phyloP scores from a whole-genome alignment of 1,140 invertebrate species.

The Littorina saxatilis region DNA sequence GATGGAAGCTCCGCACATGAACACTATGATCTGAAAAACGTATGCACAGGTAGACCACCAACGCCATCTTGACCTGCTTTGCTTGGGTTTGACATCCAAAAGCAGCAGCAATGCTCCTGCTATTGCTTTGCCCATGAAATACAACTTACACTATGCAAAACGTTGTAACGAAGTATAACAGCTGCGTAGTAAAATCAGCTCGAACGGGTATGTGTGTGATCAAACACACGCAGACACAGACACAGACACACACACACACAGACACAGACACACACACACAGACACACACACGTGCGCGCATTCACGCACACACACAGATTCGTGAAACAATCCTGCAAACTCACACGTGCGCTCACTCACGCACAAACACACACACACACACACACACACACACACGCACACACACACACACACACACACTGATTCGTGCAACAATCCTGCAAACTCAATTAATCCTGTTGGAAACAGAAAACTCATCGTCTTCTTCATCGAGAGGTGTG shows the following conservation, averaged over 20 bases:
- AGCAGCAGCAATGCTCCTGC: not conserved
- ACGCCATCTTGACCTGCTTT: not conserved
- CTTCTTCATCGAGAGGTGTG: too few relatives aligned
- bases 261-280: too few relatives aligned
- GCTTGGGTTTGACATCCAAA: not conserved
- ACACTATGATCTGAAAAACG: conserved; percentile 69
- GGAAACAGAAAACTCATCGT: too few relatives aligned
- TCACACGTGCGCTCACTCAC: not conserved
- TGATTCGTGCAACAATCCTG: too few relatives aligned
- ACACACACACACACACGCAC: not conserved
- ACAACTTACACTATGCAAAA: too few relatives aligned
- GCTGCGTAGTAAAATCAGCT: too few relatives aligned
- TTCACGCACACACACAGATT: not conserved
- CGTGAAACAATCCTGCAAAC: not conserved
- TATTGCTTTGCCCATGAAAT: not conserved
- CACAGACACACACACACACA: too few relatives aligned
- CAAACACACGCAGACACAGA: too few relatives aligned
- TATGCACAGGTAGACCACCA: too few relatives aligned
- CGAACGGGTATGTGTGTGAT: too few relatives aligned
- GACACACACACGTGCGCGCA: not conserved
- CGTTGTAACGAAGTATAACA: too few relatives aligned
- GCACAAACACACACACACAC: not conserved
- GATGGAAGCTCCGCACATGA: conserved; percentile 93
- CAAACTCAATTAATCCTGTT: too few relatives aligned
- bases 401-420: not conserved